A percentile compares a stretch with the other conserved stretches of the same genome.
Evolutionary conservation across 2,797 vertebrate species (phyloP).

Genomic region (Crenuchus spilurus): DNA sequence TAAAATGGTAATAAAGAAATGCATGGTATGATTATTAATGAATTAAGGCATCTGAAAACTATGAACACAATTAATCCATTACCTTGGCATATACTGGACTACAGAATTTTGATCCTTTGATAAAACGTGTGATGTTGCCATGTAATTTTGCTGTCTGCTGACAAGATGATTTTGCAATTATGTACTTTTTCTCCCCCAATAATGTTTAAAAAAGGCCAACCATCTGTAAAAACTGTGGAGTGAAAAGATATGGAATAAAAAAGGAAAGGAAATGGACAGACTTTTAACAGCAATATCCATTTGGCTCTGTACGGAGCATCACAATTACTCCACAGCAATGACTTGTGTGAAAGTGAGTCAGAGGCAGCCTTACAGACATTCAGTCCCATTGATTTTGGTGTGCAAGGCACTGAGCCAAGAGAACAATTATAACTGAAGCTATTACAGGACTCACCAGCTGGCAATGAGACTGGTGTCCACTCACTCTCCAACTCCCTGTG

Average conservation of each 20-base stretch:
- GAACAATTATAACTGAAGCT: conserved; percentile 62
- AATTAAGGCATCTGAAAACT: too few relatives aligned
- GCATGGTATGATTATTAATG: too few relatives aligned
- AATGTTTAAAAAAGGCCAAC: neutral
- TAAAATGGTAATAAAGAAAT: too few relatives aligned
- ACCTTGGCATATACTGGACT: too few relatives aligned
- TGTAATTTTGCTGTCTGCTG: too few relatives aligned
- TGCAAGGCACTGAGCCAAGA: conserved; percentile 53
- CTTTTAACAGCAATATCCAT: conserved; percentile 38
- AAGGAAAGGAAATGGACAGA: conserved; percentile 4
- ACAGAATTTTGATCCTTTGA: too few relatives aligned
- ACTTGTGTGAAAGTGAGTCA: conserved; percentile 43
- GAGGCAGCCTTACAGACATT: conserved; percentile 57
- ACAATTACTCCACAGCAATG: conserved; percentile 43
- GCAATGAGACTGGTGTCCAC: conserved; percentile 79
- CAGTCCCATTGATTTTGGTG: conserved; percentile 58
- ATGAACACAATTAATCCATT: too few relatives aligned
- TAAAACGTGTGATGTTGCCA: too few relatives aligned
- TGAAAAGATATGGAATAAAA: neutral
- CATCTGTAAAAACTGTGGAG: neutral
- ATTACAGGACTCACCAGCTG: conserved; percentile 67
- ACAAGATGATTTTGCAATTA: neutral
- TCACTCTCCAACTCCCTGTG: conserved; percentile 75
- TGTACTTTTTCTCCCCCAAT: too few relatives aligned
- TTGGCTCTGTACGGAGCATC: conserved; percentile 27